Evolutionary conservation across 1,140 invertebrate genomes (phyloP), one percentile per base, ranked within the genome.

Genomic region (Trichonephila clavipes): DNA sequence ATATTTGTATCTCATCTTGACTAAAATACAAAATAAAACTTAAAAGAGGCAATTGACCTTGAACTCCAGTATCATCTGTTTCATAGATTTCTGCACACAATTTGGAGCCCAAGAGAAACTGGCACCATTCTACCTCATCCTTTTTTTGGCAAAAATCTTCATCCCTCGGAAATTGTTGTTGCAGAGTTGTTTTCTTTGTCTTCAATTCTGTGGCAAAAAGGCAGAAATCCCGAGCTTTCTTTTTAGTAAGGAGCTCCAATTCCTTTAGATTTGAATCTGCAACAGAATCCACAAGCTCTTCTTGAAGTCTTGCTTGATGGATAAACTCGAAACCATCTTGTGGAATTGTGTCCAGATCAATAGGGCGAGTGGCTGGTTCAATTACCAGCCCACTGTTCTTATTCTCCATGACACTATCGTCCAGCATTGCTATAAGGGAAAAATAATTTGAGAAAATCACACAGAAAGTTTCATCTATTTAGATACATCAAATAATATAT

Each of bases 241-340:
- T 14, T 18, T 6, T 69, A 5, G 14, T 16, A 24, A 0, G 18
- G 4, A 24, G n/a, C 66, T 14, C 12, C 34, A 72, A 10, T 21
- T 7, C 16, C 61, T 62, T 24, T 2, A 19, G 4, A 0, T n/a
- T 51, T 7, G 16, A 7, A 28, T 2, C 6, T 28, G 14, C 58
- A 72, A 1, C 4, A 72, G 44, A 88, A 2, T 0, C 1, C 4
- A 88, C 0, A 18, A 21, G 4, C 2, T 12, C 16, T 66, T 89
- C 87, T 58, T 51, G 0, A 2, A 89, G 44, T 40, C 82, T 59
- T 24, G 66, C 44, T 24, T n/a, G 19, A 24, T 72, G 34, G n/a
- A 72, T 89, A 58, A 44, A 89, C 19, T 89, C 87, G 51, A 10
- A 44, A 51, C 87, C 87, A 72, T 72, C 87, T 34, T 6, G 4